Base-by-base conservation (phyloP, 2,888 invertebrate genomes). In the Drosophila kokeensis region DNA sequence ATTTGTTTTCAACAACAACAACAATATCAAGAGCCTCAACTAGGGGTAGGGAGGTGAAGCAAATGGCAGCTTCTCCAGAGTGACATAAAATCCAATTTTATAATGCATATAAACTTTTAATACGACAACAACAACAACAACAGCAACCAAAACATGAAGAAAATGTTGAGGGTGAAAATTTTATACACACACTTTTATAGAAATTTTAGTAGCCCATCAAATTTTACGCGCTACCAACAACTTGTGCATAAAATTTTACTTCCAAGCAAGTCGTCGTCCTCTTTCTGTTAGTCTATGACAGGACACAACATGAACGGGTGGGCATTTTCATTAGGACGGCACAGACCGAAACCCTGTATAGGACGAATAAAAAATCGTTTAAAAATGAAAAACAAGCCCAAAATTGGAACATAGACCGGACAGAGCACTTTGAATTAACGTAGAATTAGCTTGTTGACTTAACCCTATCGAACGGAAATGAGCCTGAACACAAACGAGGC, bases 41-140 rank as follows among this genome's bases (percentile, higher is more conserved):
- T 34, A 29, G 32, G 66, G 42, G n/a, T 8, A 49, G 42, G 55
- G 45, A 42, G 59, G 52, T 40, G 45, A 58, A 55, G 77, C 86
- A 77, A 85, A 87, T 81, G 86, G 76, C 83, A 73, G 76, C 83
- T 79, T 71, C 62, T 64, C 64, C 85, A 66, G 84, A 79, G 78
- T 83, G 79, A 86, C 89, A 88, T 86, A 86, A 86, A 86, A 88
- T 83, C 82, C 87, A 80, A 86, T 88, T 86, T 86, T 86, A 86
- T 88, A 87, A 86, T 79, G 82, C 84, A 87, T 89, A 86, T 86
- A 86, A 86, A 86, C 76, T 85, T 85, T 85, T 85, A 87, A 84
- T 82, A 85, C 83, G 50, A 67, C 61, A 52, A 64, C 45, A 45
- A 42, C n/a, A 24, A 24, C 2, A 40, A 40, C 40, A 42, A 45